Conservation (phyloP, 2,888 invertebrate species). For the Eupithecia subumbrata region DNA sequence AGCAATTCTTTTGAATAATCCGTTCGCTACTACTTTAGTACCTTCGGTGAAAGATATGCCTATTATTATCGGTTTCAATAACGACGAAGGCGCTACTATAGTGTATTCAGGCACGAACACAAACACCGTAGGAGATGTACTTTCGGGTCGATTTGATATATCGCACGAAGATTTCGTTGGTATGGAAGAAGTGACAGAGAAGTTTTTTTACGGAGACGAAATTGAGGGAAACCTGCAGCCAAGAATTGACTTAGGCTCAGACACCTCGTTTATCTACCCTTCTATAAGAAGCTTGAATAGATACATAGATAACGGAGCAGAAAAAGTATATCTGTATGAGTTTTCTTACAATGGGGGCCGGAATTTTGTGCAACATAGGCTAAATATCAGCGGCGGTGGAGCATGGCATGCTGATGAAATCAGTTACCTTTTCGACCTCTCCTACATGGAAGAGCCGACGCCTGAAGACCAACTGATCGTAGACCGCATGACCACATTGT, state of each 20-base stretch:
- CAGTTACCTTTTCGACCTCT: conserved; percentile 56
- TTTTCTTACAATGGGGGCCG: conserved; percentile 63
- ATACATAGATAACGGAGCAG: conserved; percentile 7
- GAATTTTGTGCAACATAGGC: conserved; percentile 51
- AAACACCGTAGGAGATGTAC: background rate
- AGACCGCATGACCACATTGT: conserved; percentile 54
- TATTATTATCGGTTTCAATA: conserved; percentile 6
- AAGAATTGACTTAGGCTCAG: conserved; percentile 43
- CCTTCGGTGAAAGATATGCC: background rate
- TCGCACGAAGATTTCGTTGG: conserved; percentile 3
- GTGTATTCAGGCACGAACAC: conserved; percentile 9
- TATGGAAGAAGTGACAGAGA: conserved; percentile 8
- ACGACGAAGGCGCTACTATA: background rate
- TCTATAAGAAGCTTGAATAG: background rate
- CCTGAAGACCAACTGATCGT: conserved; percentile 52
- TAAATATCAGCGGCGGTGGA: conserved; percentile 44
- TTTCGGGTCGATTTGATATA: conserved; percentile 4
- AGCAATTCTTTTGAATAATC: conserved; percentile 8
- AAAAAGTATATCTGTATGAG: conserved; percentile 55
- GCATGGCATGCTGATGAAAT: conserved; percentile 57
- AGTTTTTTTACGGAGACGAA: conserved; percentile 39
- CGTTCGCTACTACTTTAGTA: background rate
- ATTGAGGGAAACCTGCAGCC: conserved; percentile 50
- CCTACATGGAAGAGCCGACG: conserved; percentile 45
- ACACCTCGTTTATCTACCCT: conserved; percentile 4